Evolutionary conservation across 2,888 invertebrate species (phyloP), one percentile per base, ranked within the genome.

Genomic region (Chymomyza amoena): DNA sequence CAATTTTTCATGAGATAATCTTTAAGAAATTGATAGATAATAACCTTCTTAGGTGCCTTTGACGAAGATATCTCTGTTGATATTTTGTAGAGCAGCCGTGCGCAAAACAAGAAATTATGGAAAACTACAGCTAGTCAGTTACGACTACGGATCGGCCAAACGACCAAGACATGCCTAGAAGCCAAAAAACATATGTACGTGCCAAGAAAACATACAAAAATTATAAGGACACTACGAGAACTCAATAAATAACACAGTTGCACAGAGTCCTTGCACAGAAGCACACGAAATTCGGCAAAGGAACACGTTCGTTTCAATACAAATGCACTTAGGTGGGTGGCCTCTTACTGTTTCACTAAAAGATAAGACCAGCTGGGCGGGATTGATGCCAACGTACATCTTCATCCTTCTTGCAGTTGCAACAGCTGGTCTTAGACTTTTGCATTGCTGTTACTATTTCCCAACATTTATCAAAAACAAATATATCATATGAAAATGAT

Each of bases 231-330:
- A 86, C 88, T 85, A 84, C 88, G 88, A 87, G 83, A 81, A 85
- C 84, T 87, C 86, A 84, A 84, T 84, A 84, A 84, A 84, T 84
- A 87, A 84, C 87, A 85, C 87, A 85, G 87, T 82, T 77, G 80
- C 69, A 7, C 7, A 77, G 60, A 45, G 67, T 73, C 69, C 81
- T 78, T 70, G 39, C 51, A 61, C 18, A 45, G 3, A 10, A 45
- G 13, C 39, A 45, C 39, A 13, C 28, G 57, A 13, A 9, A 16
- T 6, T 18, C 50, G 59, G 70, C 70, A 68, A 69, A 74, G 18
- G 36, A 85, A 85, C 87, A 87, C 82, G 88, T 84, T 84, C 87
- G 79, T 79, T 77, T 76, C 77, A 87, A 87, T 83, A 83, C 87
- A 85, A 87, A 83, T 83, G 87, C 78, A 78, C 80, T 74, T 73